These are phyloP conservation scores for Lithophane socia DNA, from an alignment of 2,888 invertebrate species.

Conservation along the genomic window DNA sequence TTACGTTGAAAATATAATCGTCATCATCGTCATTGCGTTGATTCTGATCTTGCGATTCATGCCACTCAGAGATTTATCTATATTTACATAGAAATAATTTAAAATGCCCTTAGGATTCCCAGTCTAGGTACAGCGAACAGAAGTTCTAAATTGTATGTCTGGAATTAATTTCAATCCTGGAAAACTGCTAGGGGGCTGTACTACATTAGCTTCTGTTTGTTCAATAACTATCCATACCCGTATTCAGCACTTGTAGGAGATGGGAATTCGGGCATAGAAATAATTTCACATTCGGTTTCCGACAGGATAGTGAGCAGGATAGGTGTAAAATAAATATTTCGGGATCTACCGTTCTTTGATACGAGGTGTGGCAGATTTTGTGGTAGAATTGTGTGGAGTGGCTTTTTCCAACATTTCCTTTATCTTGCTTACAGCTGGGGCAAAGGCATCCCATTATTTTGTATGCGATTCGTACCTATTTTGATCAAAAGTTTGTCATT, in stretches of 20 bases:
- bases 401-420: background rate
- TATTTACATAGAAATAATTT: background rate
- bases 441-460: background rate
- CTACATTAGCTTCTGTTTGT: background rate
- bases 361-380: background rate
- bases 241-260: too few species aligned
- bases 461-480: background rate
- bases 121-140: background rate
- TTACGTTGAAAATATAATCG: constrained; percentile 7
- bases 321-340: background rate
- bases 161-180: background rate
- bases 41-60: constrained; percentile 21
- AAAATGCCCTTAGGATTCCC: background rate
- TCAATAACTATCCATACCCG: background rate
- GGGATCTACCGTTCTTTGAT: background rate
- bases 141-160: background rate
- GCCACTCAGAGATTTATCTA: background rate
- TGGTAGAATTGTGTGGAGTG: background rate
- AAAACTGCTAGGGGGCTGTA: background rate
- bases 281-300: background rate
- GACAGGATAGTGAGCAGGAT: background rate
- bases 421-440: too few species aligned
- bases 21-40: constrained; percentile 1
- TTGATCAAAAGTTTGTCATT: background rate
- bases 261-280: background rate